Percentiles rank a stretch among this genome's conserved stretches.
phyloP scores from a whole-genome alignment of 2,797 vertebrate genomes.

The Trichosurus vulpecula region DNA sequence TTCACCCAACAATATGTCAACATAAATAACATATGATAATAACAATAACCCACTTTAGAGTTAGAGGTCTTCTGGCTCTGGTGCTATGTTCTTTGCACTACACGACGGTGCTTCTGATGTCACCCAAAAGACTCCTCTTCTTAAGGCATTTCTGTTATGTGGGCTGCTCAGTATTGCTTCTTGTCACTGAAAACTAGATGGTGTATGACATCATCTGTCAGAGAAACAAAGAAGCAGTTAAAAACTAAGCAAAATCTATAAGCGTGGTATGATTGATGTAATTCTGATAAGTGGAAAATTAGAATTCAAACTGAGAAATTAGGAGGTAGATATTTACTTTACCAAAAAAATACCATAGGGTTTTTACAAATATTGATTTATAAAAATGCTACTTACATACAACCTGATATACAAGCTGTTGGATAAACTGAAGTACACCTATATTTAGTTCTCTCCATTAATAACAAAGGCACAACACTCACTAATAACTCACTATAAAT shows the following conservation, averaged over 20 bases:
- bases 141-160: constrained; percentile 29
- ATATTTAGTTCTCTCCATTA: not conserved
- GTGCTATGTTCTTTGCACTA: not conserved
- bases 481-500: no score
- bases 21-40: not conserved
- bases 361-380: not conserved
- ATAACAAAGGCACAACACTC: not conserved
- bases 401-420: constrained; percentile 15
- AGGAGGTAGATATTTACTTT: constrained; percentile 40
- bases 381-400: constrained; percentile 12
- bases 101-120: not conserved
- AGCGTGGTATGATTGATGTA: not conserved
- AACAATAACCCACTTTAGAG: not conserved
- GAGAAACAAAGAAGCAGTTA: constrained; percentile 32
- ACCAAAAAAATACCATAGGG: constrained; percentile 14
- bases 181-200: not conserved
- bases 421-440: not conserved
- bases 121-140: not conserved
- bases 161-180: not conserved
- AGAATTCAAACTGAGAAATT: constrained; percentile 7
- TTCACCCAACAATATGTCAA: constrained; percentile 47
- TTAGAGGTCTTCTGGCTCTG: not conserved
- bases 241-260: not conserved
- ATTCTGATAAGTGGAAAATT: not conserved
- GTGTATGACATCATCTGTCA: not conserved